Base-by-base conservation (phyloP, 2,797 vertebrate species). In the Oceanodroma leucorhoa region DNA sequence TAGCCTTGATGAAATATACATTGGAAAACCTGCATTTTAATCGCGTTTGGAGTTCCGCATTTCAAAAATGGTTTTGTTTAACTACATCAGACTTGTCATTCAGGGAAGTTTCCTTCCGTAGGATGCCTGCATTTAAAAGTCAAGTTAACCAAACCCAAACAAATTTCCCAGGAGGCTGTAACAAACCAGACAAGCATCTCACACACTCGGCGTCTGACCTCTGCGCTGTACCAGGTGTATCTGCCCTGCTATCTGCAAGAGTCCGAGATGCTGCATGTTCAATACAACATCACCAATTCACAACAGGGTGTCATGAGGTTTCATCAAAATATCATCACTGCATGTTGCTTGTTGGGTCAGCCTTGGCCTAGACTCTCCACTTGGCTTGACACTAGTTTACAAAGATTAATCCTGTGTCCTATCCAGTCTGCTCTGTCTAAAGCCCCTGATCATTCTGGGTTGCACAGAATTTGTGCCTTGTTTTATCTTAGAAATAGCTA, bases 11-110 rank as follows among this genome's bases (percentile, higher is more conserved):
- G 89, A 91, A 95, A 94, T 90, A 95, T 77, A 91, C 77, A 90
- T 84, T 83, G 95, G 71, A 48, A 90, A 95, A 80, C 75, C 76
- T 91, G 96, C 92, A 96, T 97, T 95, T 94, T 84, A 97, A 97
- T 95, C 78, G 79, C 4, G 2, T 72, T 64, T 75, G 61, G 79
- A 92, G 80, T 48, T 91, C 71, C 90, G 90, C 89, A 75, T 94
- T 97, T 96, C 77, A 92, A 48, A 77, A 89, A 85, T 89, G 84
- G 86, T 90, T 85, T 94, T 92, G 82, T 92, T 88, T 86, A 94
- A 90, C 88, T 82, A 34, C 78, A 78, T 82, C 79, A 66, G 86
- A 40, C 83, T 78, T 89, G 91, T 87, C 95, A 81, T 64, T 75
- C 94, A 95, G 87, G 40, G 90, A 94, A 79, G 80, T 96, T 87